Evolutionary conservation across 2,888 invertebrate species (phyloP), one percentile per base, ranked within the genome.

Genomic region (Lasioglossum oenotherae): DNA sequence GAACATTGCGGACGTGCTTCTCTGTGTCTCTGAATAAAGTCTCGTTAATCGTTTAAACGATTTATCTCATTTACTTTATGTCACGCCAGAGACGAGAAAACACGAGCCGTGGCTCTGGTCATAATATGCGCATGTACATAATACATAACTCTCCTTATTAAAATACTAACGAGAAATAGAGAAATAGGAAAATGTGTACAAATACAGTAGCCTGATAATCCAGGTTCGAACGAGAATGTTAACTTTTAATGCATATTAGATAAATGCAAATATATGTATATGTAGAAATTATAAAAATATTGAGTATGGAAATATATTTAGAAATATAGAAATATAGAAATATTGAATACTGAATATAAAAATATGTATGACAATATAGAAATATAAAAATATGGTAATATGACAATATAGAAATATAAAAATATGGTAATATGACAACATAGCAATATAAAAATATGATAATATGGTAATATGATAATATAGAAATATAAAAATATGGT

Each of bases 11-110:
- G 31, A 64, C 64, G 64, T 64, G 64, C 64, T 72, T n/a, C 41
- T 41, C 27, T 72, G 38, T 72, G 72, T 44, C 41, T 72, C 41
- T 35, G 72, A 72, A 72, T 72, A 72, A 72, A 72, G 27, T 72
- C 44, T 31, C 64, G 64, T 64, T 64, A 64, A 64, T 64, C 64
- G 64, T 64, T 64, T 64, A 64, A 64, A 64, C 31, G 64, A 31
- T 64, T 16, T 64, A 64, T 16, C 64, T 64, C 64, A 64, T 64
- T 64, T 64, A 64, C 64, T 64, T 64, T 64, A 64, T 64, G 64
- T 16, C 64, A 64, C 64, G 31, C 31, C 64, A 31, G 64, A 31
- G 64, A 64, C 64, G 64, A 16, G 31, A 27, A 64, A 64, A 64
- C 64, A 64, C 31, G 64, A 64, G 64, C 64, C 64, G 31, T 2